Evolutionary conservation across 1,140 invertebrate genomes (phyloP), one percentile per base, ranked within the genome.

Genomic region (Geopemphigus sp.): DNA sequence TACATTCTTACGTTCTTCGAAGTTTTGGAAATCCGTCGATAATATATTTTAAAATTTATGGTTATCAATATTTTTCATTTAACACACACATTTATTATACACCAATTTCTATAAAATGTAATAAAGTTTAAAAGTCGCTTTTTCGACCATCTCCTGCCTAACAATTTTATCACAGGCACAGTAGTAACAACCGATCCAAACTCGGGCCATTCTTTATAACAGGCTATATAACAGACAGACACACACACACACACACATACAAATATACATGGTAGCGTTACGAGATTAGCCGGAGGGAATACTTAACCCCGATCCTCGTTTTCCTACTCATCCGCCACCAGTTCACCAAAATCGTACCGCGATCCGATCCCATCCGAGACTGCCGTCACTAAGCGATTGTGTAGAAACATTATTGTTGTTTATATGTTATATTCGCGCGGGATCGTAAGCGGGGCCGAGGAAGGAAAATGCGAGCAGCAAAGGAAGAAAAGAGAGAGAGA

Each of bases 371-470:
- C 53, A 29, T 50, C 26, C 53, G 54, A 12, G 8, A 8, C 32
- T 17, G 14, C 45, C 56, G 24, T 73, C 24, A 54, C 56, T 76
- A 68, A 57, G 53, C 73, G 73, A 76, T 76, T 61, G 54, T 59
- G 26, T 76, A 56, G 73, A 59, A 57, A 76, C 73, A 57, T 57
- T 57, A 76, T 57, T 76, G 73, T 76, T 57, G 73, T 76, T 76
- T 76, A 59, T 76, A 76, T 68, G 66, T 68, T 68, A 50, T 68
- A 50, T 22, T 68, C 66, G 24, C 68, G 68, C 50, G 50, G 24
- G 19, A 72, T 47, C 14, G 26, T 19, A 8, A 26, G 22, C 22
- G 14, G 68, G 15, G 19, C 12, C 1, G 17, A 26, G 66, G 32
- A 39, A 10, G 11, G 32, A 39, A 8, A 39, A 39, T 8, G 32